Base-by-base conservation (phyloP, 2,888 invertebrate species). In the Patella depressa region DNA sequence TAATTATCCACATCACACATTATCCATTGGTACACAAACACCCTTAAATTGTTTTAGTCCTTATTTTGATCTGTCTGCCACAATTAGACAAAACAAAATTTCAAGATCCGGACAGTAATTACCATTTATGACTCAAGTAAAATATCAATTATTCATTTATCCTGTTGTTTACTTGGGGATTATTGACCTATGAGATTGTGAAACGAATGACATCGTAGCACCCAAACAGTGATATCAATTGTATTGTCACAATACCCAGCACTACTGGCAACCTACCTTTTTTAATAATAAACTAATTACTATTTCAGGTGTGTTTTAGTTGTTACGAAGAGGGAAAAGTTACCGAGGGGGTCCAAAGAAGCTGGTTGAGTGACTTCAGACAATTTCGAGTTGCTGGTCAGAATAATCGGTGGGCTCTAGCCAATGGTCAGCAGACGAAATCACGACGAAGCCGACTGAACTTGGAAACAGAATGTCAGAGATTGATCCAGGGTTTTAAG, bases 271-370 rank as follows among this genome's bases (percentile, higher is more conserved):
- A 65, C 9, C n/a, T 65, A 65, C 65, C 1, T n/a, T 17, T 71
- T 29, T 7, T 24, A 19, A 3, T 53, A 19, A 15, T 17, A 5
- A 24, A 53, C 53, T 24, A 53, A n/a, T 54, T 34, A 45, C 72
- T 71, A 75, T 53, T 76, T 54, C 73, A 88, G 88, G 88, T 89
- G 4, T 89, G 88, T 77, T 77, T 82, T 73, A 55, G 70, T 15
- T 89, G 88, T 76, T 88, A 84, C 83, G 85, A 84, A n/a, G 82
- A 84, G 34, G 86, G 84, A 14, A 75, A 77, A 73, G 81, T 84
- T 57, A 79, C 75, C 24, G 81, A 82, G 29, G 85, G 85, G 9
- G 54, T 77, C 17, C 75, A 71, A 15, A n/a, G 81, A 14, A 81
- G 76, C 29, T 75, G 81, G 17, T 83, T 84, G 14, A 74, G 71